Evolutionary conservation across 2,113 vertebrate species (phyloP).

Genomic region (Perognathus longimembris): DNA sequence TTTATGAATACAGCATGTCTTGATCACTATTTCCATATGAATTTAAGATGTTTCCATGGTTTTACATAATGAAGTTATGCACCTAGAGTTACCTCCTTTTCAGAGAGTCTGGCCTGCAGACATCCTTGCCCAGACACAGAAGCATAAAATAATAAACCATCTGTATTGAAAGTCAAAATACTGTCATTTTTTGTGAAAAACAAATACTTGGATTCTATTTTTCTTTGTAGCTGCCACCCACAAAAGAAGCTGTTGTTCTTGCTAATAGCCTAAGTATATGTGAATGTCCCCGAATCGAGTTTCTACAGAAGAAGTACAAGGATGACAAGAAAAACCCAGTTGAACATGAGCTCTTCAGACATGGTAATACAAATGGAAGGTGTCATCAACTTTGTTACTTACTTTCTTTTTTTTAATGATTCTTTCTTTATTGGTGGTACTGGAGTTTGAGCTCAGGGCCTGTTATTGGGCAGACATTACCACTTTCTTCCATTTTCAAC

Average conservation of each 20-base stretch:
- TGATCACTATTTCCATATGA: background rate
- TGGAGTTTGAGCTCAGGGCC: no score
- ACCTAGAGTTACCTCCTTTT: background rate
- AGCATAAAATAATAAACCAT: slow-evolving; percentile 54
- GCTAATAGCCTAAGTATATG: slow-evolving; percentile 88
- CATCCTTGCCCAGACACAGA: background rate
- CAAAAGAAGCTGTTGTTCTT: slow-evolving; percentile 85
- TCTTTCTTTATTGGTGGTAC: background rate
- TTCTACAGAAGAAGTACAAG: slow-evolving; percentile 77
- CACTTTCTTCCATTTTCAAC: no score
- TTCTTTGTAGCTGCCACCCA: slow-evolving; percentile 81
- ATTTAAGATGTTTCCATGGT: slow-evolving; percentile 12
- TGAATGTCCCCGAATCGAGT: slow-evolving; percentile 87
- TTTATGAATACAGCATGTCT: no score
- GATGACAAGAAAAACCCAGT: slow-evolving; percentile 58
- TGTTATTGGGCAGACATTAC: no score
- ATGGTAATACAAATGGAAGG: slow-evolving; percentile 76
- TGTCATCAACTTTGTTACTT: background rate
- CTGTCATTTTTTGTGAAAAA: slow-evolving; percentile 50
- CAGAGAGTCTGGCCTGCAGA: background rate
- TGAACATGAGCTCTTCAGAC: slow-evolving; percentile 84
- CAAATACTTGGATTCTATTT: background rate
- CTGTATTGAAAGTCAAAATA: slow-evolving; percentile 23
- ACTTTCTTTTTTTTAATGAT: slow-evolving; percentile 28
- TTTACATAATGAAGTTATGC: slow-evolving; percentile 34